A percentile compares a stretch with the other conserved stretches of the same genome.
Conservation (phyloP, 64 coral and sea anemone genomes). For the Anthopleura sola region DNA sequence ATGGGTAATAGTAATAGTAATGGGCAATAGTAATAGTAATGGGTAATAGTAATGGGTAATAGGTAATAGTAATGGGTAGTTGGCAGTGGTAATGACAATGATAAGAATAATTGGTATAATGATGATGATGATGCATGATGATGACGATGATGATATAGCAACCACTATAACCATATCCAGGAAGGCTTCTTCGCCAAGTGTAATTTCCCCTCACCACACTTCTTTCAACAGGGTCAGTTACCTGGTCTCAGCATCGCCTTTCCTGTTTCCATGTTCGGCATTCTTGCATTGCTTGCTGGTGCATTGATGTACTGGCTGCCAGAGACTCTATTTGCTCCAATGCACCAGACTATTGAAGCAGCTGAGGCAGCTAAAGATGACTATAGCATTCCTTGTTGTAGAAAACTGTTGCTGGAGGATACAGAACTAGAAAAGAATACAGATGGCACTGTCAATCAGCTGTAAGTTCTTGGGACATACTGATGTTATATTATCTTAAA, state of each 20-base stretch:
- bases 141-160: too few species aligned
- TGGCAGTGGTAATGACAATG: too few species aligned
- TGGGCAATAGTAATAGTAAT: too few species aligned
- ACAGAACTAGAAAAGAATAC: background rate
- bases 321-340: conserved; percentile 47
- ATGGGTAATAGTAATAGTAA: background rate
- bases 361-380: conserved; percentile 42
- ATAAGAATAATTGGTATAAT: too few species aligned
- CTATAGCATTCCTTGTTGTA: conserved; percentile 50
- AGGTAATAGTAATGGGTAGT: too few species aligned
- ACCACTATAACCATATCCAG: too few species aligned
- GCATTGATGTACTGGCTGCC: conserved; percentile 59
- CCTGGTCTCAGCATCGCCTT: conserved; percentile 38
- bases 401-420: background rate
- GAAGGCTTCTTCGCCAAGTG: too few species aligned
- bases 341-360: conserved; percentile 53
- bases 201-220: too few species aligned
- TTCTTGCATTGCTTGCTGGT: conserved; percentile 28
- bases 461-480: background rate
- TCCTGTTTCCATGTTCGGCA: conserved; percentile 30
- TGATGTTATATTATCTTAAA: too few species aligned
- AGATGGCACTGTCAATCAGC: background rate
- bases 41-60: too few species aligned
- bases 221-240: conserved; percentile 34
- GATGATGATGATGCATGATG: too few species aligned